Percentiles rank a stretch among this genome's conserved stretches.
Evolutionary conservation across 1,140 invertebrate genomes (phyloP).

Genomic region (Onthophagus taurus): DNA sequence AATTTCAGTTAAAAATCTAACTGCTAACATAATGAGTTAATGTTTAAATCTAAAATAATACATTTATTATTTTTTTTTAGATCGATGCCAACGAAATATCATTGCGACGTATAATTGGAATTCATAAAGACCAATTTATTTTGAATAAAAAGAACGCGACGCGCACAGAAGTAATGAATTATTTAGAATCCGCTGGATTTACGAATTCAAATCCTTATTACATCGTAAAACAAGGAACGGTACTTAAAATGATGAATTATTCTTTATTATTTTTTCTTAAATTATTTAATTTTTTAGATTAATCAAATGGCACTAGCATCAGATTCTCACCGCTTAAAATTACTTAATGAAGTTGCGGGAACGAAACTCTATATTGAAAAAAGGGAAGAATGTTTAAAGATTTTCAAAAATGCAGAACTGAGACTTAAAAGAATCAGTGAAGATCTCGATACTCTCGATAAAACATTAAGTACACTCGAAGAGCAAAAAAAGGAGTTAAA

Average conservation of each 20-base stretch:
- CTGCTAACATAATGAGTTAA: too few relatives aligned
- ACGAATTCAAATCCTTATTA: constrained; percentile 99
- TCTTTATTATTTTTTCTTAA: constrained; percentile 13
- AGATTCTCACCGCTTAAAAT: constrained; percentile 91
- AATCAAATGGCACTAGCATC: constrained; percentile 99
- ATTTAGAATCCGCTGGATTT: constrained; percentile 97
- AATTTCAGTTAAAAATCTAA: too few relatives aligned
- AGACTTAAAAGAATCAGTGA: constrained; percentile 97
- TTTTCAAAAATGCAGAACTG: constrained; percentile 92
- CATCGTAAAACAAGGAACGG: constrained; percentile 99
- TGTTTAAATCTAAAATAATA: too few relatives aligned
- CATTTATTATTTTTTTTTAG: constrained; percentile 40
- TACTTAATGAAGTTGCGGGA: constrained; percentile 92
- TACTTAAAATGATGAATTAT: constrained; percentile 39
- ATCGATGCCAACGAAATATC: constrained; percentile 98
- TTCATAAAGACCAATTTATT: constrained; percentile 99
- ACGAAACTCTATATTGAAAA: constrained; percentile 96
- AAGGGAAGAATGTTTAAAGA: constrained; percentile 88
- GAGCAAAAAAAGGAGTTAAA: constrained; percentile 99
- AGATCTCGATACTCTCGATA: constrained; percentile 94
- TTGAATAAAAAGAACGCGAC: constrained; percentile 98
- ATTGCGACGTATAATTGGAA: constrained; percentile 89
- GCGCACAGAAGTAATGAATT: constrained; percentile 93
- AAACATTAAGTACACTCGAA: constrained; percentile 88
- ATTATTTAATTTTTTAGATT: constrained; percentile 55